Evolutionary conservation across 2,797 vertebrate genomes (phyloP).

Genomic region (Paedocypris micromegethes): DNA sequence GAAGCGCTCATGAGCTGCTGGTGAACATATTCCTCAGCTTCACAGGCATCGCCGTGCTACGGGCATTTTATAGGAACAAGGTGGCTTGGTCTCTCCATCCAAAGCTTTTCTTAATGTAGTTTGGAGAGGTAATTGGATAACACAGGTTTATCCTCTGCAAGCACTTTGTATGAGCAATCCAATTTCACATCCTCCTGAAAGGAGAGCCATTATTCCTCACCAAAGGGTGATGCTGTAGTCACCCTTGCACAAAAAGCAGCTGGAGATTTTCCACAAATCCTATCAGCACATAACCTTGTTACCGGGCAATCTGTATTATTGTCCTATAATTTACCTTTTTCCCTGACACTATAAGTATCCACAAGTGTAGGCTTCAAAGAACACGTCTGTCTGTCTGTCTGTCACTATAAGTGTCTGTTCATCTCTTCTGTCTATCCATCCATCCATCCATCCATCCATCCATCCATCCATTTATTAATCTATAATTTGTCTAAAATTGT

Average conservation of each 20-base stretch:
- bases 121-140: constrained; percentile 81
- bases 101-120: constrained; percentile 68
- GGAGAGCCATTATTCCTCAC: constrained; percentile 78
- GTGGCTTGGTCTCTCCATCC: constrained; percentile 65
- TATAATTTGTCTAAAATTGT: too few species aligned
- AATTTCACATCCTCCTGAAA: constrained; percentile 79
- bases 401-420: too few species aligned
- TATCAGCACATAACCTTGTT: constrained; percentile 77
- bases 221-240: constrained; percentile 72
- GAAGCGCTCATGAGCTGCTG: constrained; percentile 23
- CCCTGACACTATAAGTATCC: constrained; percentile 63
- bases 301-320: constrained; percentile 78
- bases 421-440: too few species aligned
- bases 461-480: too few species aligned
- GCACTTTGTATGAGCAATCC: constrained; percentile 81
- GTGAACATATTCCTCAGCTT: constrained; percentile 29
- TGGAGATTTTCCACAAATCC: constrained; percentile 71
- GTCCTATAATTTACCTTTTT: constrained; percentile 75
- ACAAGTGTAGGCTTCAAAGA: constrained; percentile 57
- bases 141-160: constrained; percentile 78
- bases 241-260: constrained; percentile 70
- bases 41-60: constrained; percentile 32
- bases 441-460: too few species aligned
- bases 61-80: constrained; percentile 53
- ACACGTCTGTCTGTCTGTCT: too few species aligned